Percentiles rank a stretch among this genome's conserved stretches.
These are phyloP conservation scores for Sthenelais limicola DNA, from an alignment of 2,888 invertebrate genomes.

Conservation along the genomic window DNA sequence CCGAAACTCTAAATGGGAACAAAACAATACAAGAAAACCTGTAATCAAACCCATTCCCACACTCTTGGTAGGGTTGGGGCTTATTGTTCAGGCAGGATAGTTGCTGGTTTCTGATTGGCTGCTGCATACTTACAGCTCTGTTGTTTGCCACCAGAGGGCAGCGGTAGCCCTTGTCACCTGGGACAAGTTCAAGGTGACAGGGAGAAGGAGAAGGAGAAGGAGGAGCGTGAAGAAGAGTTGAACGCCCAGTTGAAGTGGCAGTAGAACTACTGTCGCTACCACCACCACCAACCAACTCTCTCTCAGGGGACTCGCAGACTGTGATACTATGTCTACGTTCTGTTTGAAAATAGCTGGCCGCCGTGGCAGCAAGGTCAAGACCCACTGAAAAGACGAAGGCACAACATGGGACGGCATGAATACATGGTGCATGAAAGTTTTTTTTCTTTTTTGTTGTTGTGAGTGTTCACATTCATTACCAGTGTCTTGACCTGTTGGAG, in stretches of 20 bases:
- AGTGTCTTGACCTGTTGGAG: no score
- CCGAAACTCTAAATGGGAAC: no score
- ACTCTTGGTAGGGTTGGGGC: slow-evolving; percentile 5
- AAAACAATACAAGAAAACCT: no score
- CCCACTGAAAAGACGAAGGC: slow-evolving; percentile 27
- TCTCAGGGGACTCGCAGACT: slow-evolving; percentile 62
- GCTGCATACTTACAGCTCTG: slow-evolving; percentile 38
- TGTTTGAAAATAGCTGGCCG: background rate
- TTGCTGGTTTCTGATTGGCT: slow-evolving; percentile 2
- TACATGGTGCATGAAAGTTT: no score
- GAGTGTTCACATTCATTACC: no score
- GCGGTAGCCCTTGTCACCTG: no score
- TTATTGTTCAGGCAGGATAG: no score
- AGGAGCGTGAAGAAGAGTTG: slow-evolving; percentile 24
- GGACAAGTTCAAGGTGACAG: slow-evolving; percentile 18
- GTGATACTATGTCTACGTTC: slow-evolving; percentile 61
- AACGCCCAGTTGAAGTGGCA: no score
- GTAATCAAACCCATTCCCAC: slow-evolving; percentile 37
- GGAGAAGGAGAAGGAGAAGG: slow-evolving; percentile 18
- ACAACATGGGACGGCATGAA: no score
- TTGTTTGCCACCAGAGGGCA: slow-evolving; percentile 16
- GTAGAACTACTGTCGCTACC: background rate
- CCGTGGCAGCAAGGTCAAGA: slow-evolving; percentile 22
- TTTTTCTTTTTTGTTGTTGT: no score
- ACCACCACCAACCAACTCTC: background rate